Percentiles rank a stretch among this genome's conserved stretches.
Conservation (phyloP, 2,888 invertebrate species). For the Hybos culiciformis region DNA sequence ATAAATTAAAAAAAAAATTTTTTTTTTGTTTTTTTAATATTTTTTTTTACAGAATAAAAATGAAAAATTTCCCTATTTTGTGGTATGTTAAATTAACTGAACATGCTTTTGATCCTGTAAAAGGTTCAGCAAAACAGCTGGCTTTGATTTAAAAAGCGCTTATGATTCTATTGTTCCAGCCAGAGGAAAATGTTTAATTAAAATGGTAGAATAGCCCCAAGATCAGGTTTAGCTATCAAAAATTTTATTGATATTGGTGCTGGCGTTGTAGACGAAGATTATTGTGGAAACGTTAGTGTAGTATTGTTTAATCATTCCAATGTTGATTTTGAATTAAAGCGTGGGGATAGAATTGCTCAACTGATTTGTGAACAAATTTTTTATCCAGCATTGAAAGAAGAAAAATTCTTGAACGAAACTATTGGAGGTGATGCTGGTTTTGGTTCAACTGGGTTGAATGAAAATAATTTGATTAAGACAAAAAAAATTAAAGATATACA, state of each 20-base stretch:
- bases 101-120: constrained; percentile 68
- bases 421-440: constrained; percentile 81
- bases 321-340: constrained; percentile 61
- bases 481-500: no score
- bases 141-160: constrained; percentile 75
- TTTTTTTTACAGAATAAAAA: no score
- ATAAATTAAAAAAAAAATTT: no score
- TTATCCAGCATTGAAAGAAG: constrained; percentile 71
- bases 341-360: constrained; percentile 93
- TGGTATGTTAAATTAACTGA: constrained; percentile 69
- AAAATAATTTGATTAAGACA: no score
- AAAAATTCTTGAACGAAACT: constrained; percentile 61
- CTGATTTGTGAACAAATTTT: constrained; percentile 86
- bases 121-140: constrained; percentile 81
- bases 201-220: constrained; percentile 85
- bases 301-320: constrained; percentile 90
- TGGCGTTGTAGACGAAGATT: constrained; percentile 91
- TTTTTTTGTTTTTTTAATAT: no score
- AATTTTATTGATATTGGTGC: constrained; percentile 96
- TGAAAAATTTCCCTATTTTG: constrained; percentile 38
- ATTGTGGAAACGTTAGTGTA: constrained; percentile 86
- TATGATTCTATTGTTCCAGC: constrained; percentile 76
- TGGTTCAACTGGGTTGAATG: constrained; percentile 92
- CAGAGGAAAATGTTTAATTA: constrained; percentile 61
- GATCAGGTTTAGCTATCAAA: constrained; percentile 86